Percentiles rank a stretch among this genome's conserved stretches.
Evolutionary conservation across 2,888 invertebrate genomes (phyloP).

Genomic region (Parnassius apollo): DNA sequence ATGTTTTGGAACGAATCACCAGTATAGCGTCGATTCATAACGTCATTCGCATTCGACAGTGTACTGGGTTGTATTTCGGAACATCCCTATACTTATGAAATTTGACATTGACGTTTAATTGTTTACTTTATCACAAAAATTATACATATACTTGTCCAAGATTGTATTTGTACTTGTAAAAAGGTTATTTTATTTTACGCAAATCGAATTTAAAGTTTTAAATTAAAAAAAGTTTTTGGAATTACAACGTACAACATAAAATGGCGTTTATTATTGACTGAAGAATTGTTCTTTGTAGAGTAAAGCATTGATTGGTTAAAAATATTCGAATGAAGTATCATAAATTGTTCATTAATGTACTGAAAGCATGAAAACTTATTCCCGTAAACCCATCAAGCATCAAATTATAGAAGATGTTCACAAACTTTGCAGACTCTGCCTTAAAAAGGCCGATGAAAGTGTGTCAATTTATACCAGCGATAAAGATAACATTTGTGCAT

Average conservation of each 20-base stretch:
- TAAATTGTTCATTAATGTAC: conserved; percentile 2
- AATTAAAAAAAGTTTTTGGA: too few species aligned
- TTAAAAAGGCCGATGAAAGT: conserved; percentile 77
- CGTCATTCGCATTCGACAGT: too few species aligned
- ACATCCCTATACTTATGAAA: too few species aligned
- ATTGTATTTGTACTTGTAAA: background rate
- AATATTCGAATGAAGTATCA: conserved; percentile 8
- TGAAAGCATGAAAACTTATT: conserved; percentile 54
- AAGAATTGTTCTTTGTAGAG: too few species aligned
- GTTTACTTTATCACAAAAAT: too few species aligned
- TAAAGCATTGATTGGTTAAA: conserved; percentile 8
- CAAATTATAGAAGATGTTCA: conserved; percentile 70
- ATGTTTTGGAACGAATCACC: too few species aligned
- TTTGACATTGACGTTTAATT: too few species aligned
- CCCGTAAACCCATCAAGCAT: conserved; percentile 46
- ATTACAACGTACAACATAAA: too few species aligned
- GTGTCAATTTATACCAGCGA: conserved; percentile 81
- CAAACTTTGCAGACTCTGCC: conserved; percentile 84
- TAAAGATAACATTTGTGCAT: conserved; percentile 49
- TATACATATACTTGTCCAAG: background rate
- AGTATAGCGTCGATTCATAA: too few species aligned
- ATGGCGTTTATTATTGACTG: too few species aligned
- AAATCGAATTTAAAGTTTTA: too few species aligned
- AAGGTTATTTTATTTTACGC: background rate
- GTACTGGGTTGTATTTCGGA: too few species aligned